These are phyloP conservation scores for Bilobella aurantiaca DNA, from an alignment of 1,140 invertebrate genomes.

Conservation along the genomic window DNA sequence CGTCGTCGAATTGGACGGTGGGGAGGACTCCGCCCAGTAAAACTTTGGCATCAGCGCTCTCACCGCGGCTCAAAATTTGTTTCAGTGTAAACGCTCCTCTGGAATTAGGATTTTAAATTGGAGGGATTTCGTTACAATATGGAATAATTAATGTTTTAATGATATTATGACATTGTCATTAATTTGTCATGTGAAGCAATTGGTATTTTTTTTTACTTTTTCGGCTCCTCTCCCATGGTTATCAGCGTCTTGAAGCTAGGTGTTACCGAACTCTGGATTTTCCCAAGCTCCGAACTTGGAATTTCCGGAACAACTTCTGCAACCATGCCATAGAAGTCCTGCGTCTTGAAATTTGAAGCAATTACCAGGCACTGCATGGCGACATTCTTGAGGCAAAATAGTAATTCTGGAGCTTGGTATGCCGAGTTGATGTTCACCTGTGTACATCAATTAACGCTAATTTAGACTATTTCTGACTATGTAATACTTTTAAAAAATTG, in stretches of 20 bases:
- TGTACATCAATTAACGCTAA: too few relatives aligned
- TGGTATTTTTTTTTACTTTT: neutral
- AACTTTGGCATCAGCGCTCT: constrained; percentile 22
- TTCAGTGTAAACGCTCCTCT: constrained; percentile 39
- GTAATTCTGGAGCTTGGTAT: constrained; percentile 63
- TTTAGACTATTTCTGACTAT: too few relatives aligned
- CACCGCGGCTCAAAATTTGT: constrained; percentile 39
- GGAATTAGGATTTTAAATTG: constrained; percentile 9
- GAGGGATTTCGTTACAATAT: too few relatives aligned
- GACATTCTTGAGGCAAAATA: constrained; percentile 69
- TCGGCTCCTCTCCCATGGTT: constrained; percentile 1
- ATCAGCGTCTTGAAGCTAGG: constrained; percentile 21
- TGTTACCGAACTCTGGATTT: constrained; percentile 13
- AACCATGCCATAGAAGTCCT: constrained; percentile 63
- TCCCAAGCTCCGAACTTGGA: constrained; percentile 4
- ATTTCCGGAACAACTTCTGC: constrained; percentile 39
- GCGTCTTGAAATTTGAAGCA: constrained; percentile 52
- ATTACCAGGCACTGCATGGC: constrained; percentile 60
- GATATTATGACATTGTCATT: too few relatives aligned
- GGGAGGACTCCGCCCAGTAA: constrained; percentile 24
- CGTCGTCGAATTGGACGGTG: constrained; percentile 52
- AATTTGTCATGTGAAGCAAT: neutral
- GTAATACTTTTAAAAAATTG: too few relatives aligned
- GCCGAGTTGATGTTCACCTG: constrained; percentile 77
- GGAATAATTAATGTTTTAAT: too few relatives aligned